Conservation (phyloP, 2,113 vertebrate species). For the Mobula hypostoma region DNA sequence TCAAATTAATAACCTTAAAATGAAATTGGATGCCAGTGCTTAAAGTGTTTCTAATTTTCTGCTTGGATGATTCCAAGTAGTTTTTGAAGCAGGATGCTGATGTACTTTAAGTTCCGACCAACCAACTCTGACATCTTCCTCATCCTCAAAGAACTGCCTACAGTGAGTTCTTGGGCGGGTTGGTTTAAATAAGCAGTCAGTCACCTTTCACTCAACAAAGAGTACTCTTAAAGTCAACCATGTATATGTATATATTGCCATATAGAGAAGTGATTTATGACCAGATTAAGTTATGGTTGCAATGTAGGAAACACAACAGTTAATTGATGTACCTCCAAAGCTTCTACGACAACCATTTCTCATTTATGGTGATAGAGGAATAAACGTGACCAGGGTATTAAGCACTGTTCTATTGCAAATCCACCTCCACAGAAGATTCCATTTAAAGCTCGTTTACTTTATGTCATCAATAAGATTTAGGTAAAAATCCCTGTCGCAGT, state of each 20-base stretch:
- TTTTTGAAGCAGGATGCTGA: background rate
- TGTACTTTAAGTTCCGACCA: background rate
- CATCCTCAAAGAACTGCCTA: background rate
- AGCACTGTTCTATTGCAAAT: background rate
- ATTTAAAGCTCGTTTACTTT: background rate
- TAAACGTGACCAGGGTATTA: no score
- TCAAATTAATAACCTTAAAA: constrained; percentile 2
- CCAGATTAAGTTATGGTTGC: no score
- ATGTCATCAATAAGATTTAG: background rate
- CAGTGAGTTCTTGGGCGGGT: background rate
- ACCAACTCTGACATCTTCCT: background rate
- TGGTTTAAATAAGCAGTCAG: background rate
- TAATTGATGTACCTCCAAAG: no score
- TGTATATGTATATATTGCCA: no score
- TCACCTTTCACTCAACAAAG: background rate
- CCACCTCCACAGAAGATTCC: background rate
- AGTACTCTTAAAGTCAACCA: background rate
- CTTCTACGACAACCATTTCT: no score
- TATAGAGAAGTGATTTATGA: no score
- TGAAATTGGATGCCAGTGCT: constrained; percentile 13
- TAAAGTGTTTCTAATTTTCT: constrained; percentile 22
- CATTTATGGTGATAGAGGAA: no score
- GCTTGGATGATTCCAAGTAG: background rate
- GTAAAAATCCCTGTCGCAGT: background rate
- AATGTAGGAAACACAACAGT: no score